Base-by-base conservation (phyloP, 2,113 vertebrate species). In the Nerophis lumbriciformis region DNA sequence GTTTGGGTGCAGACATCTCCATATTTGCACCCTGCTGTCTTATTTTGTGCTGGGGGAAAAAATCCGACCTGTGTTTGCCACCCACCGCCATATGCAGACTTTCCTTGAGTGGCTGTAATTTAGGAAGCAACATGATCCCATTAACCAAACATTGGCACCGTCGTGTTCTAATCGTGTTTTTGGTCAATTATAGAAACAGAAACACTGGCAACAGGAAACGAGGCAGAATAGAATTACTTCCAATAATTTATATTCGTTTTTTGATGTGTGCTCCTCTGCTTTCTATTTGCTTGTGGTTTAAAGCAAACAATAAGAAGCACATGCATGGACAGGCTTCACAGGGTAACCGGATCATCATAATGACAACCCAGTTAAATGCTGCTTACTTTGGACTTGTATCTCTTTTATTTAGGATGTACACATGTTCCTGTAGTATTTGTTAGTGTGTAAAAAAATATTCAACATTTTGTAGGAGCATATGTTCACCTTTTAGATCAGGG, bases 101-200 rank as follows among this genome's bases (percentile, higher is more conserved):
- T 54, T 55, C 9, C 62, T 48, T 61, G 37, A 48, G 6, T 4
- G 11, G 52, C 16, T 11, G 47, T 48, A 44, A 63, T 39, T 68
- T 39, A 61, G 57, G 1, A 44, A 63, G 72, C 54, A 66, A 66
- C 51, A 4, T 58, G 16, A 71, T 63, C 63, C 57, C 52, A 50
- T 59, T 65, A 58, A 62, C 0, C 44, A 53, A 70, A 64, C 28
- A 39, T 6, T 38, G 48, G 14, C 36, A 37, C 39, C 13, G 5
- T 10, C 4, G 54, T 59, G 28, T 56, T 63, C 36, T 58, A 53
- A 57, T 47, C 37, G 36, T 50, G 44, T 53, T 57, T 61, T 7
- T 57, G 55, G 21, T 37, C 49, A 56, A 54, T 70, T 59, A 65
- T 36, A 66, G 47, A 53, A 65, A 66, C 59, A 66, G 39, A 56